A percentile compares a stretch with the other conserved stretches of the same genome.
phyloP scores from a whole-genome alignment of 2,113 vertebrate species.

The Numenius arquata region DNA sequence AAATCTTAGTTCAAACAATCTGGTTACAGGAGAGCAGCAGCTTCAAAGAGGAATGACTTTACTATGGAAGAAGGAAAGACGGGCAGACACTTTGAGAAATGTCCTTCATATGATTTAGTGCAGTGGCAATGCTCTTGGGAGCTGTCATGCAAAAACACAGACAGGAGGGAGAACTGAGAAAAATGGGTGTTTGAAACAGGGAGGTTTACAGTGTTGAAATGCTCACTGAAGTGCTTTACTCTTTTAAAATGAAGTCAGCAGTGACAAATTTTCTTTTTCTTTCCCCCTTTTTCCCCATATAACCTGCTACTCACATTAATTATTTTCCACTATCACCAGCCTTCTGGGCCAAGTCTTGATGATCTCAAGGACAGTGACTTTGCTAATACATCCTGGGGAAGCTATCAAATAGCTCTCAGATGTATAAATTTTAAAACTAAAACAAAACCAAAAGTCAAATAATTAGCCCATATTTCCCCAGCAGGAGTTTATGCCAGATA shows the following conservation, averaged over 20 bases:
- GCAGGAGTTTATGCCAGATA: background rate
- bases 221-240: background rate
- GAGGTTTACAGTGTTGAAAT: background rate
- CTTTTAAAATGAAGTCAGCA: background rate
- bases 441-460: background rate
- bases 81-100: background rate
- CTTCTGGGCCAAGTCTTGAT: background rate
- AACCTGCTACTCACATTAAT: background rate
- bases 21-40: background rate
- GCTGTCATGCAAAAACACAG: background rate
- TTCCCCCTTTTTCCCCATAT: background rate
- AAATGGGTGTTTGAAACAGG: background rate
- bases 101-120: background rate
- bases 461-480: background rate
- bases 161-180: background rate
- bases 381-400: background rate
- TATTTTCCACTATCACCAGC: background rate
- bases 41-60: background rate
- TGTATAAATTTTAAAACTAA: background rate
- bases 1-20: background rate
- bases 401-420: background rate
- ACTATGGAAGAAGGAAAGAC: background rate
- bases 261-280: background rate
- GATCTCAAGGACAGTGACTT: background rate
- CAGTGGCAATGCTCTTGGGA: background rate